A percentile compares a stretch with the other conserved stretches of the same genome.
phyloP scores from a whole-genome alignment of 2,113 vertebrate genomes.

The Poeciliopsis prolifica region DNA sequence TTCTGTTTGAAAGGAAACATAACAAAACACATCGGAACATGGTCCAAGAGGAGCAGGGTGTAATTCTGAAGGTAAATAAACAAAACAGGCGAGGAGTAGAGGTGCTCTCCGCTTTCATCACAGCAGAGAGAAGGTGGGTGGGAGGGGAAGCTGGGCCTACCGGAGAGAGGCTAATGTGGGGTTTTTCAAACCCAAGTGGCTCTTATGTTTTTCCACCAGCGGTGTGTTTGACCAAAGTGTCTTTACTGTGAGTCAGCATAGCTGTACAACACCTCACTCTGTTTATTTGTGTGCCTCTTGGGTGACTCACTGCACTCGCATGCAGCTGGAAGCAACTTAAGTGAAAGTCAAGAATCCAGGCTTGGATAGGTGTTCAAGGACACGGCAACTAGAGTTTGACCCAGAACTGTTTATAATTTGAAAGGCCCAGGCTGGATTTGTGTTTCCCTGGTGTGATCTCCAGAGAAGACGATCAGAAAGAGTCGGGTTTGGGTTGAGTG shows the following conservation, averaged over 20 bases:
- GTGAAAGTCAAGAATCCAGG: constrained; percentile 27
- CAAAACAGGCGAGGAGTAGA: constrained; percentile 63
- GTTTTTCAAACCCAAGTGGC: constrained; percentile 55
- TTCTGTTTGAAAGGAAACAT: constrained; percentile 76
- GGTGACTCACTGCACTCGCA: constrained; percentile 58
- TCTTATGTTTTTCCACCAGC: constrained; percentile 64
- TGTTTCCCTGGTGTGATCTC: constrained; percentile 40
- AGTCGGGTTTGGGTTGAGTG: background rate
- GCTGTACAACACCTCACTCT: constrained; percentile 62
- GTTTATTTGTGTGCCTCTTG: constrained; percentile 65
- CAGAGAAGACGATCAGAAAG: constrained; percentile 18
- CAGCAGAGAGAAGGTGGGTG: constrained; percentile 28
- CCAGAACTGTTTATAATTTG: constrained; percentile 48
- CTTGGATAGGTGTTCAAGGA: constrained; percentile 49
- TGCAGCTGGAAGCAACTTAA: constrained; percentile 65
- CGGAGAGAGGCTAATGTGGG: constrained; percentile 57
- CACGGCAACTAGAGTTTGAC: constrained; percentile 61
- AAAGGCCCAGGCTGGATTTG: constrained; percentile 39
- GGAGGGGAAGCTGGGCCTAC: constrained; percentile 41
- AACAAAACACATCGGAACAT: constrained; percentile 78
- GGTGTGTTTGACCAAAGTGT: constrained; percentile 44
- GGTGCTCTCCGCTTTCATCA: constrained; percentile 70
- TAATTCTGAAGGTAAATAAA: constrained; percentile 80
- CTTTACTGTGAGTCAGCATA: constrained; percentile 66
- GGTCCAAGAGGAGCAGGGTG: constrained; percentile 77